These are phyloP conservation scores for Elachura formosa DNA, from an alignment of 2,113 vertebrate genomes.

Conservation along the genomic window DNA sequence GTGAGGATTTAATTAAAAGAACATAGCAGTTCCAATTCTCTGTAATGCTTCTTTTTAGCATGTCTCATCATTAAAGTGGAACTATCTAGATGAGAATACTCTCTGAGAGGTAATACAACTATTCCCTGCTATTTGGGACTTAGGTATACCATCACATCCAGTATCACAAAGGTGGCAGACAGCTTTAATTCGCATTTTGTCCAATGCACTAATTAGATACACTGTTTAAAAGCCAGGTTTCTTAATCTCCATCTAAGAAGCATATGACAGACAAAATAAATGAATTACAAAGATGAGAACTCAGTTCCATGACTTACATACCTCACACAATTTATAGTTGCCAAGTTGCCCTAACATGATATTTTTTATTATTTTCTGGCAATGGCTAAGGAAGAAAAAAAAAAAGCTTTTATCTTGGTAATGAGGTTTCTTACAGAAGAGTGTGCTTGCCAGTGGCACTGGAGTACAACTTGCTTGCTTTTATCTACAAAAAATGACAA, in stretches of 20 bases:
- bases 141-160: too few relatives aligned
- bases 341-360: neutral
- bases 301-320: neutral
- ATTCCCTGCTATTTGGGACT: neutral
- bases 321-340: neutral
- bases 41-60: neutral
- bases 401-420: neutral
- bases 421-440: neutral
- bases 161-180: too few relatives aligned
- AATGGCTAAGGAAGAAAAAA: neutral
- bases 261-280: neutral
- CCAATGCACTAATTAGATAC: neutral
- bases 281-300: neutral
- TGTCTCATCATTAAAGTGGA: neutral
- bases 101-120: neutral
- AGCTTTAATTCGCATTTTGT: neutral
- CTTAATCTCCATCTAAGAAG: neutral
- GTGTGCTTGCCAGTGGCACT: neutral
- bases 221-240: neutral
- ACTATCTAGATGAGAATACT: neutral
- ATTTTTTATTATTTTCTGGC: neutral
- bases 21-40: neutral
- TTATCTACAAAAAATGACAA: neutral
- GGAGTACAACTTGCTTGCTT: neutral
- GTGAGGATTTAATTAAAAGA: neutral